Percentiles rank a stretch among this genome's conserved stretches.
phyloP scores from a whole-genome alignment of 1,140 invertebrate species.

The Dolichoris vasculosae region DNA sequence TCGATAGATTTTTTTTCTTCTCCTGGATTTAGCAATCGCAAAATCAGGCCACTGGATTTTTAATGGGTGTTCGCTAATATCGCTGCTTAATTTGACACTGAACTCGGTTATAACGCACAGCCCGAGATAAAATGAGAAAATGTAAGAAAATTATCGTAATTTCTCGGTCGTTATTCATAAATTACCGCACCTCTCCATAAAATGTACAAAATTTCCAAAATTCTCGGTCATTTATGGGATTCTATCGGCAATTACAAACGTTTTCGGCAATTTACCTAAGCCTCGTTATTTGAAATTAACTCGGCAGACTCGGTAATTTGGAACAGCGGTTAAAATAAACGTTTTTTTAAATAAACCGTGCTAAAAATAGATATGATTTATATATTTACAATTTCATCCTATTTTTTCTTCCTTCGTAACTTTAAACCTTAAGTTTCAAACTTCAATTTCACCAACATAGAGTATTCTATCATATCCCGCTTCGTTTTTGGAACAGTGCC shows the following conservation, averaged over 20 bases:
- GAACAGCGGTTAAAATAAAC: too few species aligned
- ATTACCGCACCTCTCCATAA: not conserved
- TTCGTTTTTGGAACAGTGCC: not conserved
- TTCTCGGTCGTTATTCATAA: not conserved
- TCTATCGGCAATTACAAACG: too few species aligned
- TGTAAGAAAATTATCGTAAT: not conserved
- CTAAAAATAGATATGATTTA: too few species aligned
- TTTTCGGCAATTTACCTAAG: too few species aligned
- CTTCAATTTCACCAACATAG: not conserved
- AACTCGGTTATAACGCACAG: not conserved
- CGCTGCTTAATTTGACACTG: not conserved
- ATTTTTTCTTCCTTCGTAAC: not conserved
- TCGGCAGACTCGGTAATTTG: too few species aligned
- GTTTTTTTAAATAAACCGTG: too few species aligned
- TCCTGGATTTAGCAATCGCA: not conserved
- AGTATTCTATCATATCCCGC: not conserved
- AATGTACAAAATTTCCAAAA: not conserved
- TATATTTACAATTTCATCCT: not conserved
- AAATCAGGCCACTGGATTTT: not conserved
- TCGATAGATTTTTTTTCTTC: not conserved
- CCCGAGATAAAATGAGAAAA: not conserved
- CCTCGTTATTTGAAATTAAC: too few species aligned
- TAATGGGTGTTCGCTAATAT: not conserved
- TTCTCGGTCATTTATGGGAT: too few species aligned
- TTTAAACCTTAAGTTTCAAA: not conserved